Evolutionary conservation across 2,113 vertebrate genomes (phyloP), one percentile per base, ranked within the genome.

Genomic region (Psilopogon haemacephalus): DNA sequence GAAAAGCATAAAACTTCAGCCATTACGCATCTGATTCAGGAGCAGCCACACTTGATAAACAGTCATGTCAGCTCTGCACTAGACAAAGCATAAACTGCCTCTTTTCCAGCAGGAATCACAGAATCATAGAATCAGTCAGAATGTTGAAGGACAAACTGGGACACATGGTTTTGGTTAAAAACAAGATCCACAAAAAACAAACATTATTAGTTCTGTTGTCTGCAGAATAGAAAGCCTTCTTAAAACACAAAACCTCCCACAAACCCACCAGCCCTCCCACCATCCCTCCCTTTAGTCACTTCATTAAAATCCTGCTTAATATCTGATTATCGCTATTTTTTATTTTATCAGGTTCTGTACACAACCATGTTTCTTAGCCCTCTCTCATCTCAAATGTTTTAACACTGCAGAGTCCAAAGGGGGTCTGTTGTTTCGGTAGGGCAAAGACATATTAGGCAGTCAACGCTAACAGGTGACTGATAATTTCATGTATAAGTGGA

Each of bases 1-100:
- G 14, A 71, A 88, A 58, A 65, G 18, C 60, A 76, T 70, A 9
- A 5, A 37, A 70, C 32, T 67, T 44, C 55, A 77, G 24, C 17
- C 52, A 24, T 48, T 69, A 33, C 0, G 0, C 13, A 72, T 44
- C 20, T 18, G 24, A 27, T 13, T 33, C 50, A 54, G 35, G 33
- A 80, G 48, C n/a, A 69, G 26, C 23, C 28, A 54, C 0, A 2
- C 5, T 21, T 62, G 21, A 54, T 40, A 6, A 68, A 59, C 50
- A 77, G 20, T 28, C 27, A 62, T 18, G 26, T n/a, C 52, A 68
- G 12, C 15, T 85, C 55, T 70, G 18, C 24, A 40, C 40, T 38
- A 44, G n/a, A 73, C 17, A 70, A 24, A 86, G 24, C 33, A 74
- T 11, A 27, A 90, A 50, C 28, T 26, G 17, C 44, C 21, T 60